Percentiles rank a stretch among this genome's conserved stretches.
Evolutionary conservation across 2,797 vertebrate species (phyloP).

Genomic region (Alauda arvensis): DNA sequence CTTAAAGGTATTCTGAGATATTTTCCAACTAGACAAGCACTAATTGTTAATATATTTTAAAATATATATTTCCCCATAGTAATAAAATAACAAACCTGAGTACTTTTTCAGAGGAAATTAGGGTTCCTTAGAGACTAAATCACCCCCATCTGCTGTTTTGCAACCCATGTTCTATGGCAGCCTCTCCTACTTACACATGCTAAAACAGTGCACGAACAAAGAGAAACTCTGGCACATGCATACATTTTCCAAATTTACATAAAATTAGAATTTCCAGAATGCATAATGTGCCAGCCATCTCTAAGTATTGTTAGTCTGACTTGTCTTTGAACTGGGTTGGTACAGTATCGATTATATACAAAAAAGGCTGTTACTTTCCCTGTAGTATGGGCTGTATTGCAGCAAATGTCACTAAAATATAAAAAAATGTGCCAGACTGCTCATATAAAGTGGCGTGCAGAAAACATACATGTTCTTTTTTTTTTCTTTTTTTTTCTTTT

Average conservation of each 20-base stretch:
- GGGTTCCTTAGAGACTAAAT: conserved; percentile 63
- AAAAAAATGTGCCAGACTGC: not conserved
- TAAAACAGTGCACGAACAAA: conserved; percentile 69
- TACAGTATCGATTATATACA: conserved; percentile 22
- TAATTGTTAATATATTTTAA: conserved; percentile 42
- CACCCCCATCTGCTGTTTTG: conserved; percentile 65
- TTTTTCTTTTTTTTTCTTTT: not conserved
- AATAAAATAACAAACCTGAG: conserved; percentile 58
- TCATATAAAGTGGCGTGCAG: not conserved
- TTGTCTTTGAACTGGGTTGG: conserved; percentile 33
- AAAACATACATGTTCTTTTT: not conserved
- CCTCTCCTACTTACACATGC: conserved; percentile 68
- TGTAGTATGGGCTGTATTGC: conserved; percentile 13
- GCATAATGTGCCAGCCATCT: conserved; percentile 60
- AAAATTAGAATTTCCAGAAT: conserved; percentile 70
- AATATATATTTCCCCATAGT: conserved; percentile 42
- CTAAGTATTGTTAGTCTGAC: conserved; percentile 54
- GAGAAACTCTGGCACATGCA: conserved; percentile 62
- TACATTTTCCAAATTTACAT: conserved; percentile 68
- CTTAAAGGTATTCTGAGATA: conserved; percentile 25
- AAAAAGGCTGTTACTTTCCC: conserved; percentile 19
- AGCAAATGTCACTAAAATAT: conserved; percentile 30
- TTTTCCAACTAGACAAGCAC: conserved; percentile 37
- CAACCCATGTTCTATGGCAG: conserved; percentile 61
- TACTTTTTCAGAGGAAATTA: conserved; percentile 62